These are phyloP conservation scores for Hyles euphorbiae DNA, from an alignment of 1,140 invertebrate genomes.

Conservation along the genomic window DNA sequence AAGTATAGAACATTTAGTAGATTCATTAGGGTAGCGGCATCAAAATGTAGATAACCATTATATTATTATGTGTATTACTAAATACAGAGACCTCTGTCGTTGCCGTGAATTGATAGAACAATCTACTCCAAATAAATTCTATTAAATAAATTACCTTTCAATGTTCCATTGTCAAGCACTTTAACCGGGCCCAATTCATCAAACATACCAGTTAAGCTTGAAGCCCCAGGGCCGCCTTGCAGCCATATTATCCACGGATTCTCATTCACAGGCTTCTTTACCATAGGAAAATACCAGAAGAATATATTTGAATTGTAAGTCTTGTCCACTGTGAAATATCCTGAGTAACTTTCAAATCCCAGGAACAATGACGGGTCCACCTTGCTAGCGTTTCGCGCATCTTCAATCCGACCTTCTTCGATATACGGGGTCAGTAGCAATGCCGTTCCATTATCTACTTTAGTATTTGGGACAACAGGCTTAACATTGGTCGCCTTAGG, in stretches of 20 bases:
- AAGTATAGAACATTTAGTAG: too few species aligned
- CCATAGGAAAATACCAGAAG: constrained; percentile 83
- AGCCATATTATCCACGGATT: constrained; percentile 84
- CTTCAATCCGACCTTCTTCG: constrained; percentile 66
- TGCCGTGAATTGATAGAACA: too few species aligned
- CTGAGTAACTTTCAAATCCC: constrained; percentile 73
- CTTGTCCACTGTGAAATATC: constrained; percentile 79
- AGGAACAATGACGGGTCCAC: constrained; percentile 47
- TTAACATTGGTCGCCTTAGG: constrained; percentile 1
- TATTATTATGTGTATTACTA: too few species aligned
- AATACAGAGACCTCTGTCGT: too few species aligned
- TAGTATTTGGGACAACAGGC: constrained; percentile 12
- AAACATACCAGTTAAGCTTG: constrained; percentile 88
- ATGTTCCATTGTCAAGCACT: constrained; percentile 70
- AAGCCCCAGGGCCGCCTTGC: constrained; percentile 87
- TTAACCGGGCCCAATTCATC: constrained; percentile 86
- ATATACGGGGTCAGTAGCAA: constrained; percentile 80
- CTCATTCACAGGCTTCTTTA: constrained; percentile 54
- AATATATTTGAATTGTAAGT: constrained; percentile 79
- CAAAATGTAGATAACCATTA: too few species aligned
- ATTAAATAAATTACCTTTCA: constrained; percentile 64
- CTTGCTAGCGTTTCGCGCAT: constrained; percentile 38
- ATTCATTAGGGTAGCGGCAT: too few species aligned
- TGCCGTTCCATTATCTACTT: constrained; percentile 76
- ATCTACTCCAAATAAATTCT: background rate